Evolutionary conservation across 2,888 invertebrate species (phyloP).

Genomic region (Cheilosia vulpina): DNA sequence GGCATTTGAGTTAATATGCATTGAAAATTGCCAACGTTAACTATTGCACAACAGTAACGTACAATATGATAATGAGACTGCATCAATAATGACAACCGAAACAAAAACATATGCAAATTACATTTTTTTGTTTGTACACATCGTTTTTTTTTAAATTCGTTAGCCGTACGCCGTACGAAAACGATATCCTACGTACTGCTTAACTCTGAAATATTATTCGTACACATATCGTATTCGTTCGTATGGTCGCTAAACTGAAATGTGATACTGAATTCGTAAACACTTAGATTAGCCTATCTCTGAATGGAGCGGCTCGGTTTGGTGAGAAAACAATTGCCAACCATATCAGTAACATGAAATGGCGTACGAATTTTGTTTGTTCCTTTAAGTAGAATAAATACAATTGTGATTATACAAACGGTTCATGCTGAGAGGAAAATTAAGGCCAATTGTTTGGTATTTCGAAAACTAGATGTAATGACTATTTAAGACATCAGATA

Average conservation of each 20-base stretch:
- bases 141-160: conserved; percentile 27
- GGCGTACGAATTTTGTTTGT: not conserved
- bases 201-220: conserved; percentile 3
- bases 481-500: conserved; percentile 21
- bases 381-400: not conserved
- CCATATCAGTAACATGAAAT: conserved; percentile 1
- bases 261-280: conserved; percentile 29
- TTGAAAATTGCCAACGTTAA: conserved; percentile 6
- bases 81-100: not conserved
- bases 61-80: conserved; percentile 11
- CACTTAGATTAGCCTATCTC: conserved; percentile 44
- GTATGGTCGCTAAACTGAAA: conserved; percentile 20
- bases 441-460: conserved; percentile 19
- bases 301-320: conserved; percentile 1
- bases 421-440: conserved; percentile 6
- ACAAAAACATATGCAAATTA: conserved; percentile 18
- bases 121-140: conserved; percentile 26
- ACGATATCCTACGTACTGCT: not conserved
- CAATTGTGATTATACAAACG: conserved; percentile 7
- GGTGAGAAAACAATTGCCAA: conserved; percentile 22
- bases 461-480: not conserved
- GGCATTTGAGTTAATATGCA: not conserved
- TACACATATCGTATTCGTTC: not conserved
- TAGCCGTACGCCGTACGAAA: conserved; percentile 6
- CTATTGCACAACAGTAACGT: conserved; percentile 15